Conservation (phyloP, 2,888 invertebrate genomes). For the Archips crataeganus region DNA sequence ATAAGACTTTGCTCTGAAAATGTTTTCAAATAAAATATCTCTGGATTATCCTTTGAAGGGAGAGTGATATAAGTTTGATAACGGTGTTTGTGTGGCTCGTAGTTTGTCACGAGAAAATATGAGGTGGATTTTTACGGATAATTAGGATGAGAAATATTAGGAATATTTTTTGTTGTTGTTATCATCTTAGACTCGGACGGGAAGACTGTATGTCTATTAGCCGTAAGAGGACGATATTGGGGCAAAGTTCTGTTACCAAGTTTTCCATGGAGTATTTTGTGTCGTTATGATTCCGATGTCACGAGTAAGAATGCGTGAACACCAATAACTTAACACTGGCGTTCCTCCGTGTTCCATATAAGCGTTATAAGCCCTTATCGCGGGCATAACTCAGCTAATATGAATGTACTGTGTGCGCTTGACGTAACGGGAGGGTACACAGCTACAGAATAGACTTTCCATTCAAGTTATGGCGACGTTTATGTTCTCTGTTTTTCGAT, state of each 20-base stretch:
- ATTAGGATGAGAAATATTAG: background rate
- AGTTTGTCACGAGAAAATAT: slow-evolving; percentile 1
- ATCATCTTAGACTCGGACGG: background rate
- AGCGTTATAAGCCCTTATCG: slow-evolving; percentile 25
- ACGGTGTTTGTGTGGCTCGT: slow-evolving; percentile 7
- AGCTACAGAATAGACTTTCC: slow-evolving; percentile 20
- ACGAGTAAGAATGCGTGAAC: slow-evolving; percentile 7
- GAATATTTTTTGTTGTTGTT: slow-evolving; percentile 1
- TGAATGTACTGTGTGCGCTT: slow-evolving; percentile 26
- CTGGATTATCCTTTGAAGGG: background rate
- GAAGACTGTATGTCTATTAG: background rate
- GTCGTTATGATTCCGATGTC: slow-evolving; percentile 3
- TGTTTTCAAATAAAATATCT: slow-evolving; percentile 6
- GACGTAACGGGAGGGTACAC: slow-evolving; percentile 5
- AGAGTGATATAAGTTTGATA: slow-evolving; percentile 3
- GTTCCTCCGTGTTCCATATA: slow-evolving; percentile 23
- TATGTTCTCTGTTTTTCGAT: slow-evolving; percentile 21
- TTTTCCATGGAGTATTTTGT: background rate
- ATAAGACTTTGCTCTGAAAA: slow-evolving; percentile 7
- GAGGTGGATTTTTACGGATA: background rate
- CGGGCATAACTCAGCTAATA: slow-evolving; percentile 36
- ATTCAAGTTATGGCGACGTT: slow-evolving; percentile 25
- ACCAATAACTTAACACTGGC: slow-evolving; percentile 16
- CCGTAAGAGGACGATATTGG: background rate
- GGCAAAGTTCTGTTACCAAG: background rate